Conservation (phyloP, 2,113 vertebrate species). For the Ctenodactylus gundi region DNA sequence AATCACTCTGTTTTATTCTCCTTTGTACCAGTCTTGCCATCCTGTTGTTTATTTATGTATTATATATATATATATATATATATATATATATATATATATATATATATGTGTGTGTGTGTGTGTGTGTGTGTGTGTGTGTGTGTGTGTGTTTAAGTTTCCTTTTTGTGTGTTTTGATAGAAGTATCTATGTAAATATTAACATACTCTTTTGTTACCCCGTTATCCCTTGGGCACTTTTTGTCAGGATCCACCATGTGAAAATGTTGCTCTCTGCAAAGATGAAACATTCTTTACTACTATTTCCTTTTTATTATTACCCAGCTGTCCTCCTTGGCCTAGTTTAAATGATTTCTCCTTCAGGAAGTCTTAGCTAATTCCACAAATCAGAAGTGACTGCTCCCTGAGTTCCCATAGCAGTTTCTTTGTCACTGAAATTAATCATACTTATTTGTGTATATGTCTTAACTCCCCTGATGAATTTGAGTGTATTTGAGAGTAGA, state of each 20-base stretch:
- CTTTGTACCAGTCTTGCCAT: not conserved
- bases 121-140: too few species aligned
- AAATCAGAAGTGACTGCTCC: conserved; percentile 60
- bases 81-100: too few species aligned
- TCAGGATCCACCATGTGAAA: not conserved
- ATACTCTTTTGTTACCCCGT: not conserved
- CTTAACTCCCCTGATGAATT: conserved; percentile 10
- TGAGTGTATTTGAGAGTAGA: not conserved
- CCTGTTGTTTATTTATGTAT: not conserved
- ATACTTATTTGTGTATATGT: conserved; percentile 38
- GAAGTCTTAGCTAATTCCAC: conserved; percentile 51
- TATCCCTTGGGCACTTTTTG: not conserved
- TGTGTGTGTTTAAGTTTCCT: too few species aligned
- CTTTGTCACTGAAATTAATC: conserved; percentile 63
- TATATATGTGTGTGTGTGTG: too few species aligned
- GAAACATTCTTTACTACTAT: not conserved
- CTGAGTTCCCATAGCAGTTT: conserved; percentile 10
- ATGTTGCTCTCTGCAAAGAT: not conserved
- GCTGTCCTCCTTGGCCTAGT: conserved; percentile 24
- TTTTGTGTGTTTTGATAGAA: not conserved
- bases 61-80: too few species aligned
- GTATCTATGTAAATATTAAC: not conserved
- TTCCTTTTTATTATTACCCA: not conserved
- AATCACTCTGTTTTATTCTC: not conserved
- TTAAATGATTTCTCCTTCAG: conserved; percentile 56